phyloP scores from a whole-genome alignment of 2,888 invertebrate species.

The Oxystoma pomonae region DNA sequence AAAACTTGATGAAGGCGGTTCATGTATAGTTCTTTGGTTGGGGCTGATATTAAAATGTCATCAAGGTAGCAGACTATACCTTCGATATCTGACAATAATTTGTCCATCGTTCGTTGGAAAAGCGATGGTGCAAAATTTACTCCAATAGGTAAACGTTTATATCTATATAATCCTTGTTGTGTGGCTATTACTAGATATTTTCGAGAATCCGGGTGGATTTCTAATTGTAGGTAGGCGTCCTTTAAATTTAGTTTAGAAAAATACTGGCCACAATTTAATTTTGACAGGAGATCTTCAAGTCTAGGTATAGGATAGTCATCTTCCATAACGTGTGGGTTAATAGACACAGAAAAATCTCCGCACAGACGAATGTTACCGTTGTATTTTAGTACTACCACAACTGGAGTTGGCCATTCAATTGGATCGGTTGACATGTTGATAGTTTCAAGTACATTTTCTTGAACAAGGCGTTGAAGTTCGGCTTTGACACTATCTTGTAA shows the following conservation, averaged over 20 bases:
- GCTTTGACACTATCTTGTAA: conserved; percentile 24
- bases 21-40: background rate
- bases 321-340: conserved; percentile 16
- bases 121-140: conserved; percentile 19
- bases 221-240: conserved; percentile 8
- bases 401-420: conserved; percentile 29
- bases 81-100: conserved; percentile 15
- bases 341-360: conserved; percentile 24
- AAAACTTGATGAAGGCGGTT: background rate
- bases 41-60: background rate
- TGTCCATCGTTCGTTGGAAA: conserved; percentile 20
- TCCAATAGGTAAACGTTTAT: conserved; percentile 21
- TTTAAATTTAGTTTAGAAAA: conserved; percentile 9
- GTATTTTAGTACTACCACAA: conserved; percentile 24
- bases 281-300: conserved; percentile 10
- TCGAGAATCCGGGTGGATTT: conserved; percentile 9
- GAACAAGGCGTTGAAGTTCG: conserved; percentile 25
- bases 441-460: conserved; percentile 24
- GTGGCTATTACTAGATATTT: conserved; percentile 11
- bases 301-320: conserved; percentile 6
- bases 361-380: conserved; percentile 27
- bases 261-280: conserved; percentile 3
- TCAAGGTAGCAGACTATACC: background rate
- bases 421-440: conserved; percentile 21
- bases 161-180: conserved; percentile 14